phyloP scores from a whole-genome alignment of 2,797 vertebrate species.

The Ceryle rudis region DNA sequence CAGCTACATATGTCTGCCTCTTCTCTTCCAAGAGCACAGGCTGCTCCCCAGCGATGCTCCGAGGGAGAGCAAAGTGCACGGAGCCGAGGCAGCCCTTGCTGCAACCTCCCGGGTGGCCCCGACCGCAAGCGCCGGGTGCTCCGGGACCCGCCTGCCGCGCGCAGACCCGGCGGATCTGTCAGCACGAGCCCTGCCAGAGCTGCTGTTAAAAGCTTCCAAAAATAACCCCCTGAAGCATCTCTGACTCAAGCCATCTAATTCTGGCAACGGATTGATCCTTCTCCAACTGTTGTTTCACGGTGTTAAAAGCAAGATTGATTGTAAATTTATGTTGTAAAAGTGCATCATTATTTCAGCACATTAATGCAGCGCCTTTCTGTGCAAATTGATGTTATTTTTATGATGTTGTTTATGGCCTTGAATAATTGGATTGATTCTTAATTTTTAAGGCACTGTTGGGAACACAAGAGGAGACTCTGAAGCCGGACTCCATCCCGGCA shows the following conservation, averaged over 20 bases:
- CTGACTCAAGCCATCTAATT: conserved; percentile 63
- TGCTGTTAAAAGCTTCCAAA: conserved; percentile 56
- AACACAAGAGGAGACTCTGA: not conserved
- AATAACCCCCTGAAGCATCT: conserved; percentile 54
- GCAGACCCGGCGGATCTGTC: not conserved
- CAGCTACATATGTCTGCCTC: fast-evolving
- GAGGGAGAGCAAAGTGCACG: fast-evolving
- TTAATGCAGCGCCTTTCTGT: conserved; percentile 68
- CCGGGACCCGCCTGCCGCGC: not conserved
- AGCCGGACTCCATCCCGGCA: not conserved
- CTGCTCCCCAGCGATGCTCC: not conserved
- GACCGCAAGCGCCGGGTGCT: fast-evolving
- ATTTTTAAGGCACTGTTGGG: conserved; percentile 64
- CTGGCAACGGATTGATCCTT: conserved; percentile 56
- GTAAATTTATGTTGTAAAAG: conserved; percentile 70
- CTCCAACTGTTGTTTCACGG: conserved; percentile 55
- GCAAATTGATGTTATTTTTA: conserved; percentile 80
- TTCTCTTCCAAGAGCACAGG: fast-evolving
- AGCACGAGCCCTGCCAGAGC: not conserved
- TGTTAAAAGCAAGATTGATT: conserved; percentile 72
- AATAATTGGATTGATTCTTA: conserved; percentile 81
- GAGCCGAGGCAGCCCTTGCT: fast-evolving
- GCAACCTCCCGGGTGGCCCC: not conserved
- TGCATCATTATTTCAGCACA: conserved; percentile 75
- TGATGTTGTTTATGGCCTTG: conserved; percentile 78